Evolutionary conservation across 2,113 vertebrate genomes (phyloP).

Genomic region (Alectura lathami): DNA sequence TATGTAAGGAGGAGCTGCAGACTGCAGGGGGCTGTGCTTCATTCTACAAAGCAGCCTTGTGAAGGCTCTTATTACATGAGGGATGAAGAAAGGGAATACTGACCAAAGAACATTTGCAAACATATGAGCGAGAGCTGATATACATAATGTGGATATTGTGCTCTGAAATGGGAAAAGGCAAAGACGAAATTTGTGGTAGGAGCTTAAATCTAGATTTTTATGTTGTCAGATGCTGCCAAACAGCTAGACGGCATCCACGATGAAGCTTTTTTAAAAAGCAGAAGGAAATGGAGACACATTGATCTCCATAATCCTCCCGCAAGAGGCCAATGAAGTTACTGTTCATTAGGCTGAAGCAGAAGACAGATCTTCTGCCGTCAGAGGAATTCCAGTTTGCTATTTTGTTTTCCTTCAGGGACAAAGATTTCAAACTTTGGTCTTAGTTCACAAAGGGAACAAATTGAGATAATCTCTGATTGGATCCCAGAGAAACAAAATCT

Average conservation of each 20-base stretch:
- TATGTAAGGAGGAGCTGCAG: neutral
- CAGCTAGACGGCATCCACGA: neutral
- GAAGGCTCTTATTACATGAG: neutral
- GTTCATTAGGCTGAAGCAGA: neutral
- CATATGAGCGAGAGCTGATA: neutral
- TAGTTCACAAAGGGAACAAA: neutral
- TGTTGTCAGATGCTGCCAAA: neutral
- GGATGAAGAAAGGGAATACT: neutral
- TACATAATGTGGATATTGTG: neutral
- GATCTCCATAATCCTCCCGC: neutral
- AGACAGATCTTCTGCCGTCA: neutral
- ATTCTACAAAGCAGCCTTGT: neutral
- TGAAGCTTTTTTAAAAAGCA: neutral
- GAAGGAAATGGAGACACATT: neutral
- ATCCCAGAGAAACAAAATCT: neutral
- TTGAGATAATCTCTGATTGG: neutral
- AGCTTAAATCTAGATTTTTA: neutral
- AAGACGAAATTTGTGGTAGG: neutral
- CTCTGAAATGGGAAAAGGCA: neutral
- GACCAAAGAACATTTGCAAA: neutral
- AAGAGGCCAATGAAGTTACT: neutral
- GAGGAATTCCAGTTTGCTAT: neutral
- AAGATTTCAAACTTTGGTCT: neutral
- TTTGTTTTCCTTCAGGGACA: neutral
- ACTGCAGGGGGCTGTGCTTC: neutral